These are phyloP conservation scores for Galaxea fascicularis DNA, from an alignment of 92 coral and sea anemone species.

Conservation along the genomic window DNA sequence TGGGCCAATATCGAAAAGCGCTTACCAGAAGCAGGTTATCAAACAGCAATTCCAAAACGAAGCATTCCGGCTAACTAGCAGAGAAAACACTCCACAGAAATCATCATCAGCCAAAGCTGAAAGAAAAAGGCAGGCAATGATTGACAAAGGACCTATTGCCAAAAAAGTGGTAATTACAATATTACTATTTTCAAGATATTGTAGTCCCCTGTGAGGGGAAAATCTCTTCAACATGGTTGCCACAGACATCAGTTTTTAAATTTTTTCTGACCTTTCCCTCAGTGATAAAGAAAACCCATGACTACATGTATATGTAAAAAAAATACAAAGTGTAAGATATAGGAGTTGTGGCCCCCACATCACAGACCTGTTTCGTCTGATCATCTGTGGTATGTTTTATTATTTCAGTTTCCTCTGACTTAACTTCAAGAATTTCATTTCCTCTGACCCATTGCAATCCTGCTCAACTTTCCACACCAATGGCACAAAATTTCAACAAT, in stretches of 20 bases:
- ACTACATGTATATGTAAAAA: conserved; percentile 16
- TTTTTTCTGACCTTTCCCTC: conserved; percentile 17
- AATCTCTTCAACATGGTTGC: conserved; percentile 7
- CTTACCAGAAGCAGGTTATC: conserved; percentile 20
- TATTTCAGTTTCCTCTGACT: conserved; percentile 39
- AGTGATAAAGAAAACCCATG: conserved; percentile 7
- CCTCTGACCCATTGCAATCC: conserved; percentile 30
- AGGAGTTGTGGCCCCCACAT: conserved; percentile 22
- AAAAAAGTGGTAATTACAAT: conserved; percentile 21
- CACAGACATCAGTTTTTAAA: conserved; percentile 23
- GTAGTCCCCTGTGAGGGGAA: conserved; percentile 7
- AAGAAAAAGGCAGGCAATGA: conserved; percentile 15
- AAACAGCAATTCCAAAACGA: conserved; percentile 13
- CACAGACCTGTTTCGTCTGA: conserved; percentile 24
- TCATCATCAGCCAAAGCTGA: conserved; percentile 19
- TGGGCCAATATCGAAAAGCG: conserved; percentile 3
- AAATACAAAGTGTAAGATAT: conserved; percentile 18
- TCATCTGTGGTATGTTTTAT: conserved; percentile 18
- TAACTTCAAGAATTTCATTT: conserved; percentile 30
- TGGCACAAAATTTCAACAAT: not conserved
- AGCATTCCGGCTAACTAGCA: conserved; percentile 5
- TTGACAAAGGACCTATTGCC: not conserved
- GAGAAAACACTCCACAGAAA: conserved; percentile 14
- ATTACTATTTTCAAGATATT: conserved; percentile 15
- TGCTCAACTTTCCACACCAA: conserved; percentile 11